phyloP scores from a whole-genome alignment of 64 coral and sea anemone genomes.

The Pocillopora verrucosa region DNA sequence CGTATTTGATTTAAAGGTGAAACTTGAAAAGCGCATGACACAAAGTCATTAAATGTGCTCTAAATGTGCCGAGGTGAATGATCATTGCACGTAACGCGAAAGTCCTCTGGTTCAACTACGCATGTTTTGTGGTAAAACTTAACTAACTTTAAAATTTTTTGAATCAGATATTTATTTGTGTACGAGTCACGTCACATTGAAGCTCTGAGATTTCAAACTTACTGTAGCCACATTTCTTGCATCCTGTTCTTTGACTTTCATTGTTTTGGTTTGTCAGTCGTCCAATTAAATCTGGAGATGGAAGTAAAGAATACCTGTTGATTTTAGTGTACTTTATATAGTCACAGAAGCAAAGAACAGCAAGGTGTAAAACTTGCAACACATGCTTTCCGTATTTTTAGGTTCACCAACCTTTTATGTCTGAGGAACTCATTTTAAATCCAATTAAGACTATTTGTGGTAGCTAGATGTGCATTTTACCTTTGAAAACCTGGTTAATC shows the following conservation, averaged over 20 bases:
- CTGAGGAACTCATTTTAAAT: conserved; percentile 44
- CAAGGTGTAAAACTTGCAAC: too few relatives aligned
- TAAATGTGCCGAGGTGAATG: too few relatives aligned
- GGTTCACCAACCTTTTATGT: conserved; percentile 44
- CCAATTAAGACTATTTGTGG: background rate
- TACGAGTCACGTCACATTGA: too few relatives aligned
- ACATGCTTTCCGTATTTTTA: background rate
- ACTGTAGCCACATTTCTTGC: conserved; percentile 99
- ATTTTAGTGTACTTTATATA: background rate
- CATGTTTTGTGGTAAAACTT: too few relatives aligned
- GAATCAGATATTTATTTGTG: too few relatives aligned
- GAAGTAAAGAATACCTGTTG: background rate
- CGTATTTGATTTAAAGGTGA: too few relatives aligned
- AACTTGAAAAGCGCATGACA: background rate
- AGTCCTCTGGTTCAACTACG: too few relatives aligned
- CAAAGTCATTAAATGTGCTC: too few relatives aligned
- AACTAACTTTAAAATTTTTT: too few relatives aligned
- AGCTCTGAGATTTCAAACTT: conserved; percentile 24
- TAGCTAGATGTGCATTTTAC: background rate
- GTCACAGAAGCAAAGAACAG: too few relatives aligned
- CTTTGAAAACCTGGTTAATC: too few relatives aligned
- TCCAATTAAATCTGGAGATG: conserved; percentile 78
- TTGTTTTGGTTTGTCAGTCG: conserved; percentile 88
- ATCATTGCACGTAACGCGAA: too few relatives aligned
- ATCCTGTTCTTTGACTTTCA: conserved; percentile 74